phyloP scores from a whole-genome alignment of 2,113 vertebrate species.

The Psilopogon haemacephalus region DNA sequence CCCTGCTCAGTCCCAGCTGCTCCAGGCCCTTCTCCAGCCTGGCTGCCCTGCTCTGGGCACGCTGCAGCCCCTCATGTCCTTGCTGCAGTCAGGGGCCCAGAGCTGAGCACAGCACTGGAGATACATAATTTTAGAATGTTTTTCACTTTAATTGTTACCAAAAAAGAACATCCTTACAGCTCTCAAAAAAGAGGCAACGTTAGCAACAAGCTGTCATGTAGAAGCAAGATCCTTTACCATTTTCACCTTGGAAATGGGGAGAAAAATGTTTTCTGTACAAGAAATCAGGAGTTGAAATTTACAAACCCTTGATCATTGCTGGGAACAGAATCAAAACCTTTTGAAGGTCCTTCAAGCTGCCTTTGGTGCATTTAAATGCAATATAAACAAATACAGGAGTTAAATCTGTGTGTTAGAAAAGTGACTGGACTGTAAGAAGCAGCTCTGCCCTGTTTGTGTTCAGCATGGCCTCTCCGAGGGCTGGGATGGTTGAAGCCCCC shows the following conservation, averaged over 20 bases:
- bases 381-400: not conserved
- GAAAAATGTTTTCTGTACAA: not conserved
- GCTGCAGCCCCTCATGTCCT: too few relatives aligned
- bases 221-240: not conserved
- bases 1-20: too few relatives aligned
- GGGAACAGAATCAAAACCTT: not conserved
- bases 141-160: not conserved
- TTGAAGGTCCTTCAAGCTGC: not conserved
- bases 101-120: too few relatives aligned
- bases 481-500: not conserved
- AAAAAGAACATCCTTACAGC: too few relatives aligned
- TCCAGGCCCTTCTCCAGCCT: too few relatives aligned
- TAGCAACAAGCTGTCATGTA: not conserved
- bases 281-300: not conserved
- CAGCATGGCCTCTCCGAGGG: not conserved
- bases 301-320: not conserved
- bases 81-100: too few relatives aligned
- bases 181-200: not conserved
- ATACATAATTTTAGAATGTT: not conserved
- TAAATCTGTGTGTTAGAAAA: not conserved
- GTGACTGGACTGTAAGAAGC: not conserved
- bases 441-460: not conserved
- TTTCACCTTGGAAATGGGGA: not conserved
- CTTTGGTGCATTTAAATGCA: not conserved
- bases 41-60: too few relatives aligned